Evolutionary conservation across 2,797 vertebrate genomes (phyloP).

Genomic region (Iguana delicatissima): DNA sequence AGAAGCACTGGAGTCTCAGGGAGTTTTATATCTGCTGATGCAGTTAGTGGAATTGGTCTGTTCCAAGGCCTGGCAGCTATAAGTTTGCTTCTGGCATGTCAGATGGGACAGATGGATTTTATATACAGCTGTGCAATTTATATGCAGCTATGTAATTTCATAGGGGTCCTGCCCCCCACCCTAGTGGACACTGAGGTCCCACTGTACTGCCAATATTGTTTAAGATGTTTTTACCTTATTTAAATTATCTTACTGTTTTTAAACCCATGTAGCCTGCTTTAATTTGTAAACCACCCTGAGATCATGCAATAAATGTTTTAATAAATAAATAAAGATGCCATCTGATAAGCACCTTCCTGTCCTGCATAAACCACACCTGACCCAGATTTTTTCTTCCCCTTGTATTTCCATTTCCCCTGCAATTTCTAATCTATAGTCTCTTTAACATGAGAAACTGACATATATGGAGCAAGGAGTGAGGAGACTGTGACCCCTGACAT

Average conservation of each 20-base stretch:
- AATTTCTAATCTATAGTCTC: slow-evolving; percentile 41
- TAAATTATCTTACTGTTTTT: too few relatives aligned
- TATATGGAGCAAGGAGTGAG: slow-evolving; percentile 35
- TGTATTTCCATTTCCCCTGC: slow-evolving; percentile 24
- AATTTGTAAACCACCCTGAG: too few relatives aligned
- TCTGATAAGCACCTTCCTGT: not conserved
- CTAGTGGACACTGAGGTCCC: too few relatives aligned
- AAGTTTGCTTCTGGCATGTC: not conserved
- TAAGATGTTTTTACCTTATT: too few relatives aligned
- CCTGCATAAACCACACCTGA: not conserved
- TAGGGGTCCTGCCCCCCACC: too few relatives aligned
- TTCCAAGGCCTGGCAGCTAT: not conserved
- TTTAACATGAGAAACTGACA: slow-evolving; percentile 60
- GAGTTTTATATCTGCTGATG: not conserved
- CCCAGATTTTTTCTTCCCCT: not conserved
- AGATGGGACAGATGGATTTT: not conserved
- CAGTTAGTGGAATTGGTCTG: not conserved
- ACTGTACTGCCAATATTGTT: too few relatives aligned
- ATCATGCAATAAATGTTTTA: too few relatives aligned
- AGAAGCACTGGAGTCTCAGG: not conserved
- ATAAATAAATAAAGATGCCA: too few relatives aligned
- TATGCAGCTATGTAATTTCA: too few relatives aligned
- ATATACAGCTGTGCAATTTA: not conserved
- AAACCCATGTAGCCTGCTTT: too few relatives aligned
- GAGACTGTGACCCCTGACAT: too few relatives aligned